A percentile compares a stretch with the other conserved stretches of the same genome.
These are phyloP conservation scores for Globicephala melas DNA, from an alignment of 2,113 vertebrate species.

Conservation along the genomic window DNA sequence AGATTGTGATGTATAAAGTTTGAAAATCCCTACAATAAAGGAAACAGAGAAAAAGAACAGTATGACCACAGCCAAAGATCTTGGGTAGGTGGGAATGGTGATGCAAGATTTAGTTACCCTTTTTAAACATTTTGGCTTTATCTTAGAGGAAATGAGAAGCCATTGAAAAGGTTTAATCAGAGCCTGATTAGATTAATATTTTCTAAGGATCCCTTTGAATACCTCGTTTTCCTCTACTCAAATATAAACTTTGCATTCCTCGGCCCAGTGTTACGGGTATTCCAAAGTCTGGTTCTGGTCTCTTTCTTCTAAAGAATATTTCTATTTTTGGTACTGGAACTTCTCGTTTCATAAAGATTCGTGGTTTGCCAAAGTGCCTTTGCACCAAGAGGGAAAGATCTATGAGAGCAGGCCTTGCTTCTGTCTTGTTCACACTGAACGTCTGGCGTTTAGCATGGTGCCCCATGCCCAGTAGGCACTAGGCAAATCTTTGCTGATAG, in stretches of 20 bases:
- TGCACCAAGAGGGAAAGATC: neutral
- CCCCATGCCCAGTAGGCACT: neutral
- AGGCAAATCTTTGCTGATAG: neutral
- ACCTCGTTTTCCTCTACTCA: neutral
- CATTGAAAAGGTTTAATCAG: neutral
- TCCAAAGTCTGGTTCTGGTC: neutral
- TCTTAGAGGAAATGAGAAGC: neutral
- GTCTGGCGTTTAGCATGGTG: neutral
- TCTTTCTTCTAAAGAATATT: neutral
- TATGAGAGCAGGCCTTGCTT: neutral
- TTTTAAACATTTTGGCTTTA: slow-evolving; percentile 19
- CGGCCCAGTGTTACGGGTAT: neutral
- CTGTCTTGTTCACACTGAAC: neutral
- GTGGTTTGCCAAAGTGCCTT: neutral
- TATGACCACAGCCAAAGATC: neutral
- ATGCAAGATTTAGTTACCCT: neutral
- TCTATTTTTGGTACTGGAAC: neutral
- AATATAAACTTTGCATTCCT: neutral
- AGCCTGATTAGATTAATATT: neutral
- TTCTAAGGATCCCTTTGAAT: neutral
- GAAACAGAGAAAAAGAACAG: neutral
- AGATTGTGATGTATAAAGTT: neutral
- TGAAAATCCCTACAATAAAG: neutral
- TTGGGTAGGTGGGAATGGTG: neutral
- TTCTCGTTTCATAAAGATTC: neutral